These are phyloP conservation scores for Cyanoderma ruficeps DNA, from an alignment of 2,113 vertebrate species.

Conservation along the genomic window DNA sequence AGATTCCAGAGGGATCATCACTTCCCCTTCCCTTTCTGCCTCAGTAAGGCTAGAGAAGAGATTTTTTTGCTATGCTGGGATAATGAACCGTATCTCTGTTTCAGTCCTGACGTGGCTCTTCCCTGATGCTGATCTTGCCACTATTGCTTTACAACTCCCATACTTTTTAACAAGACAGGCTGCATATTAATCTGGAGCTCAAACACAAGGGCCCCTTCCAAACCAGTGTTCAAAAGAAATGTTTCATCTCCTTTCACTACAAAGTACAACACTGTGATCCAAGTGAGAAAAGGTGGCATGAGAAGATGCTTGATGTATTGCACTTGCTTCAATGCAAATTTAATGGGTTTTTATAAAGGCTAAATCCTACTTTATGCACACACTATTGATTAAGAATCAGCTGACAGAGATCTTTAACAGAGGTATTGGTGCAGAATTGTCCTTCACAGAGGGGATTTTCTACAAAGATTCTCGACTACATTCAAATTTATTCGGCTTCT, in stretches of 20 bases:
- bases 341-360: neutral
- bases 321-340: neutral
- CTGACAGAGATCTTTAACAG: neutral
- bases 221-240: neutral
- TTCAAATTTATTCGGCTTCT: neutral
- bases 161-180: neutral
- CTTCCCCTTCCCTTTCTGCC: neutral
- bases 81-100: neutral
- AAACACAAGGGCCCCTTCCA: neutral
- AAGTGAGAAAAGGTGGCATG: neutral
- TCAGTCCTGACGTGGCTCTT: neutral
- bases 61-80: neutral
- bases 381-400: constrained; percentile 11
- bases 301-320: neutral
- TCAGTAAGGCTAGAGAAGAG: neutral
- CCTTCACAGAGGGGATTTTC: constrained; percentile 1
- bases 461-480: neutral
- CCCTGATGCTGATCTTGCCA: neutral
- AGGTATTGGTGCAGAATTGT: neutral
- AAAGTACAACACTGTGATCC: neutral
- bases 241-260: neutral
- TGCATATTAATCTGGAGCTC: neutral
- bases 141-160: neutral
- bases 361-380: neutral
- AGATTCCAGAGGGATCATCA: neutral